Evolutionary conservation across 2,797 vertebrate genomes (phyloP).

Genomic region (Pseudochirops cupreus): DNA sequence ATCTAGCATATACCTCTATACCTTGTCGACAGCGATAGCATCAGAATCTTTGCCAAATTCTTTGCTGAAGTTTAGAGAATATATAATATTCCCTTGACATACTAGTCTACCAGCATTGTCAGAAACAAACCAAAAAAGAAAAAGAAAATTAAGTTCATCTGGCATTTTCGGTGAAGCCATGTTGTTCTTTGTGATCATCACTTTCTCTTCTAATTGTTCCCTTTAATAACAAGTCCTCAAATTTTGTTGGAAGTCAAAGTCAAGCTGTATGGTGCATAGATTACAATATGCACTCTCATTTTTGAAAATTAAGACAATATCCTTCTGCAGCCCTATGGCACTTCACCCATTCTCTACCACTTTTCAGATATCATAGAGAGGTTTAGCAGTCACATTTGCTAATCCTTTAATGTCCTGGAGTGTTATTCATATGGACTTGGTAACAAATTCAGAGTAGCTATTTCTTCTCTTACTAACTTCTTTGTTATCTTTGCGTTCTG

Average conservation of each 20-base stretch:
- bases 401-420: not conserved
- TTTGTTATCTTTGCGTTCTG: not conserved
- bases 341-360: not conserved
- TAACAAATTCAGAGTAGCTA: not conserved
- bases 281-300: not conserved
- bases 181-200: not conserved
- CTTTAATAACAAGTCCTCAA: not conserved
- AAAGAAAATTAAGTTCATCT: not conserved
- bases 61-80: not conserved
- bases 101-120: not conserved
- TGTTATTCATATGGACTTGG: not conserved
- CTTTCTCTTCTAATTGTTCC: not conserved
- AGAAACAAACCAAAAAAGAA: not conserved
- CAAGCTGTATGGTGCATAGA: not conserved
- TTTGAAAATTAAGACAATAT: not conserved
- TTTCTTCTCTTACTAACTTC: not conserved
- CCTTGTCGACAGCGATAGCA: not conserved
- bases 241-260: not conserved
- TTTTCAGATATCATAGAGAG: not conserved
- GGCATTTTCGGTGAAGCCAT: not conserved
- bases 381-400: not conserved
- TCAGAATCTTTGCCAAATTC: not conserved
- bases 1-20: not conserved
- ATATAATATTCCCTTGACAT: not conserved
- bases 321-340: not conserved